Evolutionary conservation across 2,888 invertebrate species (phyloP).

Genomic region (Keiferia lycopersicella): DNA sequence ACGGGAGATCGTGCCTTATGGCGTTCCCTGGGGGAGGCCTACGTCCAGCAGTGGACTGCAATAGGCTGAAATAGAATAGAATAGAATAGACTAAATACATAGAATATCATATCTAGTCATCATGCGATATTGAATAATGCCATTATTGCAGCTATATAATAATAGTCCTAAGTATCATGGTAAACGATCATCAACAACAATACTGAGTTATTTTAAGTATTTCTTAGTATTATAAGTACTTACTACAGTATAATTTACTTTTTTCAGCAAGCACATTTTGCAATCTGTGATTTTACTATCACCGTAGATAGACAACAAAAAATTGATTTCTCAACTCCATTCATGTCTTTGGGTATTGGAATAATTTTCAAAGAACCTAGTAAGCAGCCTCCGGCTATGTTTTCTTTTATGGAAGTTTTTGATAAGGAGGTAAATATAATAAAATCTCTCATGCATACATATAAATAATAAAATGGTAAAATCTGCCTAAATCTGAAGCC

Average conservation of each 20-base stretch:
- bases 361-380: slow-evolving; percentile 94
- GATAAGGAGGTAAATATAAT: slow-evolving; percentile 80
- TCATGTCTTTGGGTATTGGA: slow-evolving; percentile 95
- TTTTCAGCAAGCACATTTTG: slow-evolving; percentile 91
- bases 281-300: slow-evolving; percentile 94
- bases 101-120: no score
- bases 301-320: slow-evolving; percentile 92
- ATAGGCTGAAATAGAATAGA: no score
- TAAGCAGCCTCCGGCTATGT: slow-evolving; percentile 92
- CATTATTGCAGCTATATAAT: background rate
- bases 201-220: background rate
- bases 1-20: no score
- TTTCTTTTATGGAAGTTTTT: slow-evolving; percentile 96
- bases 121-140: no score
- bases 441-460: background rate
- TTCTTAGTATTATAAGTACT: background rate
- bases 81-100: no score
- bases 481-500: no score
- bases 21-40: no score
- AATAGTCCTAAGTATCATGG: no score
- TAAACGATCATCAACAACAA: background rate
- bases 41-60: no score
- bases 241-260: no score
- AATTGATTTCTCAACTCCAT: slow-evolving; percentile 98
- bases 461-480: background rate